Evolutionary conservation across 2,888 invertebrate genomes (phyloP), one percentile per base, ranked within the genome.

Genomic region (Brachyptera putata): DNA sequence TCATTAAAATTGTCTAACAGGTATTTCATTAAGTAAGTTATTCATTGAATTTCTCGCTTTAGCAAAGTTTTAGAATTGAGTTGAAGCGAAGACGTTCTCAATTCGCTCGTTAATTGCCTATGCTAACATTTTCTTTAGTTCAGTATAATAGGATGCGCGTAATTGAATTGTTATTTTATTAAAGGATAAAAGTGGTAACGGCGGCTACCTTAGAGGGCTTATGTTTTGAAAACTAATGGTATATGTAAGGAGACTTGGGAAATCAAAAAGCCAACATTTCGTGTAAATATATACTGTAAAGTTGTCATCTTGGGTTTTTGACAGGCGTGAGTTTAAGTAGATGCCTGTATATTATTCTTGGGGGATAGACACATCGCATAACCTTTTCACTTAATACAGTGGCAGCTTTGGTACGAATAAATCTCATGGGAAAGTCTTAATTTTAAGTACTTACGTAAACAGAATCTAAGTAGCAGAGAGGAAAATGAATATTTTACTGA

Each of bases 41-140:
- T 53, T 53, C 53, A 53, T 53, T 53, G 53, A 53, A 53, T 53
- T 36, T 53, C 53, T 21, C 53, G 30, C 50, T 50, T 34, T 50
- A 46, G 46, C 41, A 41, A 16, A 9, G 41, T 18, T 21, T 41
- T 41, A 24, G 21, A 3, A 18, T 21, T 9, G 24, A 46, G 46
- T 2, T 21, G 7, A 5, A 30, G 30, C 30, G 7, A 7, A 30
- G 30, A 30, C 30, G 11, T 11, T 30, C 11, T 30, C n/a, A n/a
- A n/a, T n/a, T n/a, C n/a, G n/a, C 21, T 11, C 18, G 46, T 21
- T 46, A 46, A 46, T 46, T 46, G 46, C 22, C 43, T 43, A 21
- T 21, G 7, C 46, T 21, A 46, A 24, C 46, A 22, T 21, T 24
- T 46, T 46, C 46, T 46, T 18, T 3, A 46, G 46, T 24, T 41